phyloP scores from a whole-genome alignment of 2,888 invertebrate species.

The Ceratothoa steindachneri region DNA sequence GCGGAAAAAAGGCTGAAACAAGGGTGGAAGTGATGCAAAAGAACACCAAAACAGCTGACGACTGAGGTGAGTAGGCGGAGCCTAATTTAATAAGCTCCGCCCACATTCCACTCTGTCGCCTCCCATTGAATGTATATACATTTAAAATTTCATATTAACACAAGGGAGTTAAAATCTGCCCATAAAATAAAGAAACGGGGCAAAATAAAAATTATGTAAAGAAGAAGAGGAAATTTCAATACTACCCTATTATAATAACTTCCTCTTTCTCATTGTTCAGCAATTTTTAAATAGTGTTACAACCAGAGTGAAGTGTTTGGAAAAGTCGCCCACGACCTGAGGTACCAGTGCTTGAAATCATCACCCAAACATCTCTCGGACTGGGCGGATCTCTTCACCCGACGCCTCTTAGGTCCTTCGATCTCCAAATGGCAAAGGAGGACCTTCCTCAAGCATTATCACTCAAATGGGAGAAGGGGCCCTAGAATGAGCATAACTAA shows the following conservation, averaged over 20 bases:
- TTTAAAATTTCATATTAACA: background rate
- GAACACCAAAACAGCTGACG: conserved; percentile 10
- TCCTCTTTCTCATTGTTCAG: too few relatives aligned
- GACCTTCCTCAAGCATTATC: background rate
- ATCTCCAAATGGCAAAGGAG: conserved; percentile 8
- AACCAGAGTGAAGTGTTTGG: too few relatives aligned
- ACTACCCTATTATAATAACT: too few relatives aligned
- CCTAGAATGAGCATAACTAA: background rate
- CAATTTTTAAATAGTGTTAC: too few relatives aligned
- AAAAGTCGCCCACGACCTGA: too few relatives aligned
- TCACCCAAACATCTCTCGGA: background rate
- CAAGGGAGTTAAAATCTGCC: background rate
- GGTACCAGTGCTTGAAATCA: background rate
- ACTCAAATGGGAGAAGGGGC: background rate
- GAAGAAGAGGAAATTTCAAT: too few relatives aligned
- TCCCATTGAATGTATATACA: background rate
- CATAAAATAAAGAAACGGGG: background rate
- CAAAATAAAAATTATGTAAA: background rate
- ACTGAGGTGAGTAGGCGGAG: background rate
- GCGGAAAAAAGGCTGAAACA: conserved; percentile 7
- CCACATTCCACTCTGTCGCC: background rate
- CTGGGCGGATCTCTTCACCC: conserved; percentile 2
- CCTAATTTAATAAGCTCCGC: background rate
- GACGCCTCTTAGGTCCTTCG: conserved; percentile 3
- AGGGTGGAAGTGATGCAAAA: conserved; percentile 8